phyloP scores from a whole-genome alignment of 1,140 invertebrate species.

The Plectrocnemia conspersa region DNA sequence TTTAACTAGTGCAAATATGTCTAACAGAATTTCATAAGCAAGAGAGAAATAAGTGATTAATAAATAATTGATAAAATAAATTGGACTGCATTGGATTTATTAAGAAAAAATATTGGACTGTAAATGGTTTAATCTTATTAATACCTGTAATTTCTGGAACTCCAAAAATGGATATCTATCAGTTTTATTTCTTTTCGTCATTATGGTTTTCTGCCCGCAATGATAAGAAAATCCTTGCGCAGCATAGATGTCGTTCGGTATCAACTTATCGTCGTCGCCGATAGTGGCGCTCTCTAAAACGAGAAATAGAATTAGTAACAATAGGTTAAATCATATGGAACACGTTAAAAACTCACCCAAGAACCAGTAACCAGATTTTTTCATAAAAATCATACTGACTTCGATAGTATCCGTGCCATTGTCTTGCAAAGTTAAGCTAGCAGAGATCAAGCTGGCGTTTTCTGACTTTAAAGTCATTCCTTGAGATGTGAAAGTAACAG shows the following conservation, averaged over 20 bases:
- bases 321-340: background rate
- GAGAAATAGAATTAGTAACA: background rate
- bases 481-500: too few relatives aligned
- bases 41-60: too few relatives aligned
- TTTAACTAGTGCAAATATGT: too few relatives aligned
- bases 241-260: background rate
- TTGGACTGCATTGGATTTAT: too few relatives aligned
- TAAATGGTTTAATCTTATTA: too few relatives aligned
- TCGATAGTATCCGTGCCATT: too few relatives aligned
- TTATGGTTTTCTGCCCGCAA: slow-evolving; percentile 8
- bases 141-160: too few relatives aligned
- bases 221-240: slow-evolving; percentile 27
- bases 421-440: background rate
- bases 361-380: slow-evolving; percentile 11
- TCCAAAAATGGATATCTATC: too few relatives aligned
- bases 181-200: too few relatives aligned
- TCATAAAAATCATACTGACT: background rate
- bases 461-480: background rate
- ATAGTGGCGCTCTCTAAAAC: slow-evolving; percentile 8
- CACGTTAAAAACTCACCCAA: slow-evolving; percentile 7
- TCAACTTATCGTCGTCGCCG: background rate
- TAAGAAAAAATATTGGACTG: too few relatives aligned
- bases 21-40: too few relatives aligned
- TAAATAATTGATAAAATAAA: too few relatives aligned
- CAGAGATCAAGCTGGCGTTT: background rate